phyloP scores from a whole-genome alignment of 2,113 vertebrate species.

The Ceratotherium simum region DNA sequence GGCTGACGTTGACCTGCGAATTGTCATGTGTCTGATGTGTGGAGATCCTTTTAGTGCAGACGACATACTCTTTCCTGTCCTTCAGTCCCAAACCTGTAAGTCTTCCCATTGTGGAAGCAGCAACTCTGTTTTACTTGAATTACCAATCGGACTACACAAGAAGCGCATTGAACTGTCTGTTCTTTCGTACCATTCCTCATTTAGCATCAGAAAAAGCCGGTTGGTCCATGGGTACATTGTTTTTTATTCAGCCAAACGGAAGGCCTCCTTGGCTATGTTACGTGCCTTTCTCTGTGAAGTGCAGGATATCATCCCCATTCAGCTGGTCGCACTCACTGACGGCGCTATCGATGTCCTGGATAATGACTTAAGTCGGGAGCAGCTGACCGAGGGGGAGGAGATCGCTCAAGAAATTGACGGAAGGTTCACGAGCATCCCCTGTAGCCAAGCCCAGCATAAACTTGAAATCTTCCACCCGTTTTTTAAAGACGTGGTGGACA shows the following conservation, averaged over 20 bases:
- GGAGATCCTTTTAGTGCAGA: slow-evolving; percentile 94
- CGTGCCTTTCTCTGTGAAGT: slow-evolving; percentile 97
- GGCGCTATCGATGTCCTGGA: slow-evolving; percentile 90
- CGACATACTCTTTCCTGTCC: slow-evolving; percentile 93
- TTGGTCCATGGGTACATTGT: slow-evolving; percentile 96
- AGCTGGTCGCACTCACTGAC: slow-evolving; percentile 93
- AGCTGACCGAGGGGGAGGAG: slow-evolving; percentile 94
- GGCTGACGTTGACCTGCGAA: slow-evolving; percentile 91
- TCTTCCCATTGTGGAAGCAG: slow-evolving; percentile 87
- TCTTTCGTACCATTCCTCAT: slow-evolving; percentile 96
- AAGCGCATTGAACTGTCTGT: slow-evolving; percentile 93
- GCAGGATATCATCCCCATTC: slow-evolving; percentile 96
- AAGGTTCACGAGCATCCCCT: slow-evolving; percentile 90
- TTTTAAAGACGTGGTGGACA: slow-evolving; percentile 95
- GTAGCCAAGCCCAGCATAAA: slow-evolving; percentile 91
- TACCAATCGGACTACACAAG: slow-evolving; percentile 90
- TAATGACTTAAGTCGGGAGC: slow-evolving; percentile 92
- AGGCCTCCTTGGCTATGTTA: slow-evolving; percentile 95
- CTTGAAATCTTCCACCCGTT: slow-evolving; percentile 95
- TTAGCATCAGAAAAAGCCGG: slow-evolving; percentile 93
- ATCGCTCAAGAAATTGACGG: slow-evolving; percentile 96
- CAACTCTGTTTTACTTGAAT: slow-evolving; percentile 92
- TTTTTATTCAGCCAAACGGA: slow-evolving; percentile 94
- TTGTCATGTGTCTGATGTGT: slow-evolving; percentile 97
- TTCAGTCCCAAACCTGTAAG: slow-evolving; percentile 92